phyloP scores from a whole-genome alignment of 2,113 vertebrate species.

The Setophaga coronata region DNA sequence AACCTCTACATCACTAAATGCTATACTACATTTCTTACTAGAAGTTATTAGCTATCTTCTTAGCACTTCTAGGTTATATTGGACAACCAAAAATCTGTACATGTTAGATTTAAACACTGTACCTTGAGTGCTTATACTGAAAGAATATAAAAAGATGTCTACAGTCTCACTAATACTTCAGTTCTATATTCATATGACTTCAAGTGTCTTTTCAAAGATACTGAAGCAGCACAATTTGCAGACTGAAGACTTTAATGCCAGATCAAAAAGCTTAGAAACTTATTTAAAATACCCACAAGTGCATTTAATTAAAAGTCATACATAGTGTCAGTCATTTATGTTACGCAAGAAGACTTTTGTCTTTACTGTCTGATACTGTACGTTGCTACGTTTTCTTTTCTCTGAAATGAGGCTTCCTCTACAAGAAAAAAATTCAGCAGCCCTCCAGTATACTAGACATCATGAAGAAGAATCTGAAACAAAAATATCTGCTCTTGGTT shows the following conservation, averaged over 20 bases:
- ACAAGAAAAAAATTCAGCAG: conserved; percentile 9
- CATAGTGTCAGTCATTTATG: neutral
- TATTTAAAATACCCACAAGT: neutral
- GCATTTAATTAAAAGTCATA: conserved; percentile 25
- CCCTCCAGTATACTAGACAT: neutral
- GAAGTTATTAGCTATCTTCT: conserved; percentile 77
- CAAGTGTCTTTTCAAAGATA: conserved; percentile 42
- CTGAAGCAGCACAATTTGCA: conserved; percentile 34
- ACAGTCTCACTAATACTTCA: conserved; percentile 35
- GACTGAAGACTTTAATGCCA: conserved; percentile 37
- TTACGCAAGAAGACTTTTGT: neutral
- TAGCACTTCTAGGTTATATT: conserved; percentile 66
- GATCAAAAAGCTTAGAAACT: conserved; percentile 57
- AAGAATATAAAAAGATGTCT: conserved; percentile 48
- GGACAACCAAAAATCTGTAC: conserved; percentile 58
- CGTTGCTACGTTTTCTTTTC: neutral
- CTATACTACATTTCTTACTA: conserved; percentile 70
- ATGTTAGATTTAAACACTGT: conserved; percentile 46
- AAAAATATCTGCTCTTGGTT: neutral
- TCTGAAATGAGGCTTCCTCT: neutral
- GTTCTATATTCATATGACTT: conserved; percentile 6
- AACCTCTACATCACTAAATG: conserved; percentile 76
- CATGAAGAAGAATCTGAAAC: neutral
- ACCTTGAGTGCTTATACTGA: conserved; percentile 51
- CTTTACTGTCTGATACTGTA: neutral